Percentiles rank a stretch among this genome's conserved stretches.
phyloP scores from a whole-genome alignment of 2,113 vertebrate genomes.

The Rhinoderma darwinii region DNA sequence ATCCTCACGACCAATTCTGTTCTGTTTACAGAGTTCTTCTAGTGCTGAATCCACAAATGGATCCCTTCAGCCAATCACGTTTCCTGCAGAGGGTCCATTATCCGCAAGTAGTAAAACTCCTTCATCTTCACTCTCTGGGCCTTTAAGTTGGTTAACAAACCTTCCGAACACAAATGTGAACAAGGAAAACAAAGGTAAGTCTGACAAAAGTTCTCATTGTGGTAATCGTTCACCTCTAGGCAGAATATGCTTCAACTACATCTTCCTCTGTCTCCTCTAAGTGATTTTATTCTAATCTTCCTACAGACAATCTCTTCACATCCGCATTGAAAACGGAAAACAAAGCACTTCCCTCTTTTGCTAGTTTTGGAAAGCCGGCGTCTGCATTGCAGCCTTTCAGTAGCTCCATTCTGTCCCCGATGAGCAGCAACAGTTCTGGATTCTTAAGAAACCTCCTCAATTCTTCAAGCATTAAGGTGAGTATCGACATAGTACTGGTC shows the following conservation, averaged over 20 bases:
- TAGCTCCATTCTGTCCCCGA: conserved; percentile 76
- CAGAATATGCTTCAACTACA: neutral
- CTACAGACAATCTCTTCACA: conserved; percentile 70
- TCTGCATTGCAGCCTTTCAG: conserved; percentile 78
- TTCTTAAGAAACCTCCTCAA: conserved; percentile 78
- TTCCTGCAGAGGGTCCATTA: conserved; percentile 60
- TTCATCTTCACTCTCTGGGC: conserved; percentile 64
- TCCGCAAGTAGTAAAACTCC: conserved; percentile 64
- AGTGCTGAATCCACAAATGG: conserved; percentile 64
- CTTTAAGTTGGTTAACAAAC: conserved; percentile 76
- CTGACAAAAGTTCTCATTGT: neutral
- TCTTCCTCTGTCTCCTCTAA: conserved; percentile 19
- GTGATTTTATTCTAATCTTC: conserved; percentile 56
- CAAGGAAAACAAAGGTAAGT: conserved; percentile 78
- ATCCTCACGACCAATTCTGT: neutral
- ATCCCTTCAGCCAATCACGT: conserved; percentile 63
- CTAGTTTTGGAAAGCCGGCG: conserved; percentile 71
- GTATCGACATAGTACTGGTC: neutral
- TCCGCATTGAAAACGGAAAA: conserved; percentile 74
- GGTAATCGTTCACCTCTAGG: neutral
- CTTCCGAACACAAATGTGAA: conserved; percentile 74
- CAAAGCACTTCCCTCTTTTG: conserved; percentile 75
- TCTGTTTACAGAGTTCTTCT: conserved; percentile 66
- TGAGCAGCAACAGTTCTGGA: conserved; percentile 77
- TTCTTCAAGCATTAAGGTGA: conserved; percentile 76